Percentiles rank a stretch among this genome's conserved stretches.
phyloP scores from a whole-genome alignment of 2,113 vertebrate species.

The Orycteropus afer region DNA sequence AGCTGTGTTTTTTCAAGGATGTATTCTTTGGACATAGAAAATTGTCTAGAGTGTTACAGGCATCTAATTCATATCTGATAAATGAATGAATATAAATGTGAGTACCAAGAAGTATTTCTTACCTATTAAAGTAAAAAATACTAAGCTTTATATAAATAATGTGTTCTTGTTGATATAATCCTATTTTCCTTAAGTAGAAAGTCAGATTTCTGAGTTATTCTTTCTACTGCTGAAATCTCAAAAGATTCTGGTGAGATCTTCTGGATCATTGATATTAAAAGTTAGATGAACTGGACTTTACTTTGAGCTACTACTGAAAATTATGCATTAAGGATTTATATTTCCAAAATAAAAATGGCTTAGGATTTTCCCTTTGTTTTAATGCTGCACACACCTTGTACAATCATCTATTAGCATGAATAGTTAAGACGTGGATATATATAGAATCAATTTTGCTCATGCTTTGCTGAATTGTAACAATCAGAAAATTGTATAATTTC shows the following conservation, averaged over 20 bases:
- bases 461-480: constrained; percentile 18
- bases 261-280: background rate
- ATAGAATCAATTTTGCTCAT: constrained; percentile 48
- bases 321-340: constrained; percentile 29
- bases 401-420: constrained; percentile 45
- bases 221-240: background rate
- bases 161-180: background rate
- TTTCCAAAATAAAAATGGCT: background rate
- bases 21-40: background rate
- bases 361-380: constrained; percentile 37
- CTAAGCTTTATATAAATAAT: background rate
- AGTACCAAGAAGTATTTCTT: background rate
- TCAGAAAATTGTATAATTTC: constrained; percentile 2
- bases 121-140: background rate
- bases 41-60: background rate
- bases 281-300: background rate
- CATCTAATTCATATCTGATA: background rate
- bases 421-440: constrained; percentile 53
- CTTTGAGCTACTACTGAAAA: background rate
- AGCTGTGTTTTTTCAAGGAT: background rate
- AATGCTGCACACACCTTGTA: background rate
- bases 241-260: background rate
- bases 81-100: background rate
- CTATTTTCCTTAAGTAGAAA: background rate
- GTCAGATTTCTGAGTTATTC: background rate